Evolutionary conservation across 2,113 vertebrate genomes (phyloP).

Genomic region (Taurulus bubalis): DNA sequence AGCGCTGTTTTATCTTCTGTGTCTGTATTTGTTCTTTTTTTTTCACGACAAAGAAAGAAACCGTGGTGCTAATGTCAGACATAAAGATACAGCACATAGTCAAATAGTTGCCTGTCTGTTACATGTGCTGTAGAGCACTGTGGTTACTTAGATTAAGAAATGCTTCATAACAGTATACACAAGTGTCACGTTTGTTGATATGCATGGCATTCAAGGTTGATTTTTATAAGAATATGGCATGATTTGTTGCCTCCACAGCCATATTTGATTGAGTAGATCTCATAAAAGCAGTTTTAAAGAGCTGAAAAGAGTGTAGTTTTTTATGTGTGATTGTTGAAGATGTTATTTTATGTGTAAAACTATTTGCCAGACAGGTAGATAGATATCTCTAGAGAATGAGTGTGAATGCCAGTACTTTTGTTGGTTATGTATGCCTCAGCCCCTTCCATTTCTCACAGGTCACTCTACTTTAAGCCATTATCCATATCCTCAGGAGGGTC

Average conservation of each 20-base stretch:
- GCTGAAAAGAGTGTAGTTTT: slow-evolving; percentile 34
- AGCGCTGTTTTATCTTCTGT: slow-evolving; percentile 36
- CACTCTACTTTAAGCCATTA: slow-evolving; percentile 35
- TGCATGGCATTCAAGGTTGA: slow-evolving; percentile 46
- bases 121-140: slow-evolving; percentile 18
- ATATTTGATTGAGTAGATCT: slow-evolving; percentile 78
- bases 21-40: slow-evolving; percentile 50
- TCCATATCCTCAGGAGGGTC: slow-evolving; percentile 68
- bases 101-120: slow-evolving; percentile 41
- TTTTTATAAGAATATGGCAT: slow-evolving; percentile 28
- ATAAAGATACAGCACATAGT: slow-evolving; percentile 48
- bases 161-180: background rate
- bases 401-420: slow-evolving; percentile 13
- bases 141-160: slow-evolving; percentile 15
- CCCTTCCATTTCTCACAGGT: slow-evolving; percentile 26
- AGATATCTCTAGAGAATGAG: slow-evolving; percentile 35
- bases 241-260: slow-evolving; percentile 45
- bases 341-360: slow-evolving; percentile 45
- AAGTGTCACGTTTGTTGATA: slow-evolving; percentile 25
- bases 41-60: slow-evolving; percentile 52
- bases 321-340: slow-evolving; percentile 54
- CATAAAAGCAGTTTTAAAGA: slow-evolving; percentile 54
- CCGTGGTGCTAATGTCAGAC: slow-evolving; percentile 82
- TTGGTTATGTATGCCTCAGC: slow-evolving; percentile 24
- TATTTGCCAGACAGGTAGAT: slow-evolving; percentile 75